phyloP scores from a whole-genome alignment of 2,888 invertebrate species.

The Drosophila subsilvestris region DNA sequence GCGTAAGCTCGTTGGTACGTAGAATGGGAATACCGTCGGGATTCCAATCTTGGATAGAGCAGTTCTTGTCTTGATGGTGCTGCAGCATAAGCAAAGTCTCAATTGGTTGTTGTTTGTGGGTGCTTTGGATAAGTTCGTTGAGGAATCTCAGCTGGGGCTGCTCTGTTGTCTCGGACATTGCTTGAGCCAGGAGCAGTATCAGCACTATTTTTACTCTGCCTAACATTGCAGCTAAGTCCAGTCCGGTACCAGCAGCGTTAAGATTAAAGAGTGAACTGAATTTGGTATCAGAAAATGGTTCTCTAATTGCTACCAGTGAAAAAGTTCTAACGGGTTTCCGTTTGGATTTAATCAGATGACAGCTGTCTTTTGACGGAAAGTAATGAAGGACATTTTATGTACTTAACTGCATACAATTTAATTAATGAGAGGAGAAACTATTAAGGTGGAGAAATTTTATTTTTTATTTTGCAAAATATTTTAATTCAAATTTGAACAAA shows the following conservation, averaged over 20 bases:
- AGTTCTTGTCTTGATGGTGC: not conserved
- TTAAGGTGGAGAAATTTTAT: too few relatives aligned
- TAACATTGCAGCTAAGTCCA: not conserved
- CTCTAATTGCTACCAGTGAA: not conserved
- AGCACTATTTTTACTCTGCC: not conserved
- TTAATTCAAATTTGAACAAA: too few relatives aligned
- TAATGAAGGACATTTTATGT: constrained; percentile 1
- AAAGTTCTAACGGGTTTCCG: not conserved
- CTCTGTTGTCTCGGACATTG: not conserved
- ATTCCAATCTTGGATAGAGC: constrained; percentile 7
- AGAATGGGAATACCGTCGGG: not conserved
- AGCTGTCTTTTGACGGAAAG: not conserved
- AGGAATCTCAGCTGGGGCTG: not conserved
- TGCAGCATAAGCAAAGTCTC: not conserved
- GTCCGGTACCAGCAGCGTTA: not conserved
- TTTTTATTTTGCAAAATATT: too few relatives aligned
- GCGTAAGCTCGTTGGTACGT: not conserved
- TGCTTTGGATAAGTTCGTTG: not conserved
- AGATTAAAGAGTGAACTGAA: not conserved
- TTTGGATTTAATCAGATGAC: not conserved
- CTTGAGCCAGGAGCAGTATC: not conserved
- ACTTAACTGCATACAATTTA: not conserved
- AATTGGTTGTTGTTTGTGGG: not conserved
- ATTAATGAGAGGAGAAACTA: not conserved
- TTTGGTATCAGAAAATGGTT: not conserved